phyloP scores from a whole-genome alignment of 2,113 vertebrate genomes.

The Pangasianodon hypophthalmus region DNA sequence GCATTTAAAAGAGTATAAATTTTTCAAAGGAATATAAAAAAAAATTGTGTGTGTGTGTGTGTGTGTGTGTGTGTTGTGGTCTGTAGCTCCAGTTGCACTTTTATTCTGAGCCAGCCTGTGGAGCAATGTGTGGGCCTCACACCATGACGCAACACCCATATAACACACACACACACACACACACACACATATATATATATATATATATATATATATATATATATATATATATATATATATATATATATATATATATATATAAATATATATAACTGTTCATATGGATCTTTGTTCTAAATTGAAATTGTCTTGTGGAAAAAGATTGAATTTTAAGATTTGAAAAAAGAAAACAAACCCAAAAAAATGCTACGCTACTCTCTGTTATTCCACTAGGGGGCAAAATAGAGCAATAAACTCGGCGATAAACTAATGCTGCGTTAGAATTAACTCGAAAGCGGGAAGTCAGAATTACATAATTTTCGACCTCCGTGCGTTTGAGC shows the following conservation, averaged over 20 bases:
- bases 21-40: not conserved
- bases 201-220: not conserved
- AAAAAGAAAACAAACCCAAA: too few species aligned
- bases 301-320: not conserved
- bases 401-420: not conserved
- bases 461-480: not conserved
- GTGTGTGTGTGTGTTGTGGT: slow-evolving; percentile 10
- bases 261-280: too few species aligned
- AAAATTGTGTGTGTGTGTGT: slow-evolving; percentile 7
- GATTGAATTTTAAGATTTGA: too few species aligned
- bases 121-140: slow-evolving; percentile 26
- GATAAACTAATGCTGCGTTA: not conserved
- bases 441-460: not conserved
- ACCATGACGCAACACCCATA: slow-evolving; percentile 30
- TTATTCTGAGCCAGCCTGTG: slow-evolving; percentile 26
- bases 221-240: not conserved
- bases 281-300: not conserved
- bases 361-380: not conserved
- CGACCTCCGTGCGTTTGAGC: not conserved
- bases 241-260: not conserved
- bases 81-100: slow-evolving; percentile 22
- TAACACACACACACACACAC: not conserved
- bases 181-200: not conserved
- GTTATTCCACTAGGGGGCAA: not conserved
- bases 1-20: slow-evolving; percentile 51